phyloP scores from a whole-genome alignment of 2,113 vertebrate genomes.

The Ascaphus truei region DNA sequence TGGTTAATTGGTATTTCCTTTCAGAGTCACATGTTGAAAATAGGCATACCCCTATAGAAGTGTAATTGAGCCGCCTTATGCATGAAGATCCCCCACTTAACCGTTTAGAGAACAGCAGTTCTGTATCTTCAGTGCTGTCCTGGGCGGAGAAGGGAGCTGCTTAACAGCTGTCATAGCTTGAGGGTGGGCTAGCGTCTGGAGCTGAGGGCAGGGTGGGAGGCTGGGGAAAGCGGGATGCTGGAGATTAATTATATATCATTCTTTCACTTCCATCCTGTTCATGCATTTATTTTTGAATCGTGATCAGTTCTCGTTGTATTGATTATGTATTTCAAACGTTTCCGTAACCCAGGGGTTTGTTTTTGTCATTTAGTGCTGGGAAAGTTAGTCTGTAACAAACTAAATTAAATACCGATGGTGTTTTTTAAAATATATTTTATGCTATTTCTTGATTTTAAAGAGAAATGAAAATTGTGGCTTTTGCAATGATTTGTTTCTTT shows the following conservation, averaged over 20 bases:
- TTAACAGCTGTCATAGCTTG: conserved; percentile 29
- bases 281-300: not conserved
- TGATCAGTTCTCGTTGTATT: not conserved
- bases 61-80: conserved; percentile 20
- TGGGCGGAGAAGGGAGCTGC: conserved; percentile 1
- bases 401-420: too few species aligned
- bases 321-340: not conserved
- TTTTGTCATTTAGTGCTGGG: too few species aligned
- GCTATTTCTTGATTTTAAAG: too few species aligned
- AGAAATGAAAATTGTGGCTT: too few species aligned
- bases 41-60: not conserved
- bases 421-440: too few species aligned
- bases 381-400: too few species aligned
- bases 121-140: not conserved
- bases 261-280: not conserved
- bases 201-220: not conserved
- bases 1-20: not conserved
- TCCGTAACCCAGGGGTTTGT: too few species aligned
- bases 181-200: conserved; percentile 29
- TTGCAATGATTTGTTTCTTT: too few species aligned
- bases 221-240: conserved; percentile 3
- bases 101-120: conserved; percentile 36
- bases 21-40: not conserved
- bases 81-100: conserved; percentile 4
- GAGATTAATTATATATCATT: not conserved